Evolutionary conservation across 2,888 invertebrate genomes (phyloP).

Genomic region (Teleogryllus oceanicus): DNA sequence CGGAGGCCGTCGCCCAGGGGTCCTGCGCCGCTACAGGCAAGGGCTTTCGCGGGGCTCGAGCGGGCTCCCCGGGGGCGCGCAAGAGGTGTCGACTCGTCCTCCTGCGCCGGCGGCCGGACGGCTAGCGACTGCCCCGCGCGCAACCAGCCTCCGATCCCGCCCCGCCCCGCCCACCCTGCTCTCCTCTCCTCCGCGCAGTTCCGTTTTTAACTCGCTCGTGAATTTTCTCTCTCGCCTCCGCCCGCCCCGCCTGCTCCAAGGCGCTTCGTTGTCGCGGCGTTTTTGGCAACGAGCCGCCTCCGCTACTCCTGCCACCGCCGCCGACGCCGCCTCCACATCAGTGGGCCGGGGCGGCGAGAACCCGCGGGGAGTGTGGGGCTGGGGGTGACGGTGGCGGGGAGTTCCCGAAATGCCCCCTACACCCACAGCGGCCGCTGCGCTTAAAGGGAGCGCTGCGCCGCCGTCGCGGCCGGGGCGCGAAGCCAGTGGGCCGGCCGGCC

Average conservation of each 20-base stretch:
- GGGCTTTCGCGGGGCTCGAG: constrained; percentile 25
- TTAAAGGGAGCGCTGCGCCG: no score
- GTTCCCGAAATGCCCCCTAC: not conserved
- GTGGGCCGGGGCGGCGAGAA: not conserved
- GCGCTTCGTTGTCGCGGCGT: not conserved
- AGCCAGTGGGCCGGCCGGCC: no score
- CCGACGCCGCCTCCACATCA: not conserved
- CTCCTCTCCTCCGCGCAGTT: not conserved
- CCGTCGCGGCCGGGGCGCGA: no score
- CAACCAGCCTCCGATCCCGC: not conserved
- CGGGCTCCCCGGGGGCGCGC: constrained; percentile 22
- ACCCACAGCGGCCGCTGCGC: not conserved
- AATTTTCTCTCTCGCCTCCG: constrained; percentile 12
- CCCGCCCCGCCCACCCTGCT: not conserved
- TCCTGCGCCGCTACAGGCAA: constrained; percentile 18
- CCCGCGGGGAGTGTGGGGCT: not conserved
- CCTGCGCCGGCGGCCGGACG: constrained; percentile 5
- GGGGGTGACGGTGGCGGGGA: not conserved
- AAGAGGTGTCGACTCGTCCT: constrained; percentile 3
- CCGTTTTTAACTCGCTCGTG: constrained; percentile 25
- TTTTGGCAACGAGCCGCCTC: constrained; percentile 22
- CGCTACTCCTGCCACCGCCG: no score
- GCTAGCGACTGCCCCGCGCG: constrained; percentile 3
- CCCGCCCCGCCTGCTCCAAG: not conserved
- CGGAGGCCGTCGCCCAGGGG: constrained; percentile 29